Evolutionary conservation across 2,888 invertebrate species (phyloP), one percentile per base, ranked within the genome.

Genomic region (Dioctria rufipes): DNA sequence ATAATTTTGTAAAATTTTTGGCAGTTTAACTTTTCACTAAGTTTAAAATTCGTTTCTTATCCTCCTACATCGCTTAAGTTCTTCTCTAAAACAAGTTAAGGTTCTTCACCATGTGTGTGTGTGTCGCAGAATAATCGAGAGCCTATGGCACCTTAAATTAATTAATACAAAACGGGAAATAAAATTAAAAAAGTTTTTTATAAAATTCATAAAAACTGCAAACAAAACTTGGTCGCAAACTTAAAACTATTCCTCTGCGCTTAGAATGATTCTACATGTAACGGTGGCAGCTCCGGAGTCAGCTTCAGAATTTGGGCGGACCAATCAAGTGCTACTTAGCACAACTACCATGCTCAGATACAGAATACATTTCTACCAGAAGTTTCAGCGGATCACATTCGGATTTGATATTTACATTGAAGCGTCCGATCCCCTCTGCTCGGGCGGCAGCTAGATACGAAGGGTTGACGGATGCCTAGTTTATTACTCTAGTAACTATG

Each of bases 311-410:
- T 25, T 25, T 25, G 25, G 25, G 25, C 25, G 25, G 25, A 25
- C 25, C 25, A 25, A 25, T 25, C 25, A 25, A 25, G 1, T 25
- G 25, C 25, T 25, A 25, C 25, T 11, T 3, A 42, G 69, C 69
- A 25, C 9, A 42, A 42, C 40, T 42, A 65, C 40, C 65, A 5
- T 39, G 39, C 69, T 69, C 54, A 39, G 69, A 49, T 51, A 51
- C 49, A 69, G 25, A 69, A 43, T 37, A 25, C 42, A 51, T 51
- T 69, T 69, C 69, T 69, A 69, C 69, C 40, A 69, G 69, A 69
- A 69, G 69, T 54, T 69, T 69, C 25, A 75, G 73, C 60, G 49
- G 77, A 78, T 78, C 77, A 78, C 77, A 78, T 63, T 78, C 49
- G 46, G 63, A 37, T 77, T 40, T 49, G 49, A 63, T 78, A 61